These are phyloP conservation scores for Percopsis transmontana DNA, from an alignment of 2,113 vertebrate genomes.

Conservation along the genomic window DNA sequence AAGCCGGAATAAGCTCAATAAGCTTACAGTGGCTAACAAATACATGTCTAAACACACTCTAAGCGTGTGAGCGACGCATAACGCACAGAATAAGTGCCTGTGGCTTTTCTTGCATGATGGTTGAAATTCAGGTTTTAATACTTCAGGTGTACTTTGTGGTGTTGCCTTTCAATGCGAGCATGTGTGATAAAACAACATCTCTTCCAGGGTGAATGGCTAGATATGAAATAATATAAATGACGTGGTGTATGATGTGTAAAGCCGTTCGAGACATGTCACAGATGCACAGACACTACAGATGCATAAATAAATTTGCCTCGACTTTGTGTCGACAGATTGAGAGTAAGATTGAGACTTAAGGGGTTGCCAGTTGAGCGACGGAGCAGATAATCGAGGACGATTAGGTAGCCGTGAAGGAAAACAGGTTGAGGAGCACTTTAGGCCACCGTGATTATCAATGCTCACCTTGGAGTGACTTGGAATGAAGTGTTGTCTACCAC, in stretches of 20 bases:
- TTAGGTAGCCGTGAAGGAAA: constrained; percentile 19
- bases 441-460: neutral
- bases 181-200: too few species aligned
- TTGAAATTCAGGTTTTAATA: neutral
- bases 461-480: constrained; percentile 11
- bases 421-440: constrained; percentile 14
- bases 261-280: too few species aligned
- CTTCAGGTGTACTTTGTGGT: too few species aligned
- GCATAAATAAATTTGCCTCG: too few species aligned
- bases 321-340: too few species aligned
- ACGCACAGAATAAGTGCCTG: constrained; percentile 6
- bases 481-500: constrained; percentile 8
- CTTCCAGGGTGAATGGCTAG: too few species aligned
- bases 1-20: constrained; percentile 39
- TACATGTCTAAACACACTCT: constrained; percentile 30
- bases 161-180: too few species aligned
- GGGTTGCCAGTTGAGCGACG: constrained; percentile 18
- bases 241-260: too few species aligned
- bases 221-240: too few species aligned
- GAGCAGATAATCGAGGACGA: constrained; percentile 19
- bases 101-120: constrained; percentile 9
- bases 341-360: neutral
- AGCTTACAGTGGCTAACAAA: constrained; percentile 12
- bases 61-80: constrained; percentile 37
- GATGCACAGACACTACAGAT: too few species aligned